These are phyloP conservation scores for Sylvicapra grimmia DNA, from an alignment of 2,113 vertebrate species.

Conservation along the genomic window DNA sequence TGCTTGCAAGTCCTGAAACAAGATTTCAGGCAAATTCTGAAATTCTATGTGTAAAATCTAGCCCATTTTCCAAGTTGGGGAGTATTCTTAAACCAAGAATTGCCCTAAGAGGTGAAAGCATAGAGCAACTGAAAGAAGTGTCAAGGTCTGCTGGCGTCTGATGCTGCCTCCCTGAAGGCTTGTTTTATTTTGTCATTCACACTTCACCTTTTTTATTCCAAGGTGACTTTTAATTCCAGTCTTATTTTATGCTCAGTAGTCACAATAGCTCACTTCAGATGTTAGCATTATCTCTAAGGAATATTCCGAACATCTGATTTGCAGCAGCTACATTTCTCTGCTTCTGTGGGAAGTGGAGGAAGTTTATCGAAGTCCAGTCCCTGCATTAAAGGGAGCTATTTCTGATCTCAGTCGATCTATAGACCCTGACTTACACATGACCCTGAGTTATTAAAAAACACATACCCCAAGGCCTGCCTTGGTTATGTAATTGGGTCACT, in stretches of 20 bases:
- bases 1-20: neutral
- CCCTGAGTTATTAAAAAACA: slow-evolving; percentile 11
- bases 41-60: slow-evolving; percentile 10
- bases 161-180: neutral
- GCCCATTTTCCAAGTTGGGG: neutral
- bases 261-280: slow-evolving; percentile 14
- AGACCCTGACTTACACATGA: slow-evolving; percentile 27
- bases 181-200: slow-evolving; percentile 1
- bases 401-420: neutral
- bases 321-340: neutral
- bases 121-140: slow-evolving; percentile 3
- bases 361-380: neutral
- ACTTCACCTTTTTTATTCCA: slow-evolving; percentile 44
- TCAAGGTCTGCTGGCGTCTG: neutral
- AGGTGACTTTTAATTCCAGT: slow-evolving; percentile 46
- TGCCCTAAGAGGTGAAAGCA: neutral
- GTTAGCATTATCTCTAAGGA: slow-evolving; percentile 25
- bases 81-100: neutral
- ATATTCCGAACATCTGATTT: neutral
- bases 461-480: neutral
- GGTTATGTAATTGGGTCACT: neutral
- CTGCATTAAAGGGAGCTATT: neutral
- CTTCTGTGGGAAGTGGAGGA: neutral
- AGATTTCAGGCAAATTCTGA: slow-evolving; percentile 3
- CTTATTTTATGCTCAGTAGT: slow-evolving; percentile 46